Evolutionary conservation across 2,888 invertebrate species (phyloP), one percentile per base, ranked within the genome.

Genomic region (Hecatera dysodea): DNA sequence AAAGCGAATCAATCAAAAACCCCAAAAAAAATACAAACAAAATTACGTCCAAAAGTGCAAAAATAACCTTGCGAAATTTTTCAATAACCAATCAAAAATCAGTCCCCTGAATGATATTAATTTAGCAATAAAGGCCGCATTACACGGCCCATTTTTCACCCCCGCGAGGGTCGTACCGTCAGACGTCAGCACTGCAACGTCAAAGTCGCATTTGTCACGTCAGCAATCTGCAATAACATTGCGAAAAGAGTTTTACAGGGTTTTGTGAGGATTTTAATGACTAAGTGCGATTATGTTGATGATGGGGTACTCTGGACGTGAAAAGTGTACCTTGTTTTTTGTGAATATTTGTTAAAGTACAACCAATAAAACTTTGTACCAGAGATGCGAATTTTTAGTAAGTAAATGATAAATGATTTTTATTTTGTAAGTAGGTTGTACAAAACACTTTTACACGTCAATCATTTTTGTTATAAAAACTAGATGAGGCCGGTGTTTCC

Each of bases 71-170:
- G 72, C 33, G 69, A 82, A 82, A 85, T 72, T 81, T 83, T 88
- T 88, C 86, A 88, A 86, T 88, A 86, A 86, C 83, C 82, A 79
- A 81, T 86, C 86, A 80, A 81, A 81, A 77, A 76, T 86, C 86
- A 82, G 83, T 83, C 80, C 84, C 82, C 67, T 81, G 83, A 83
- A 85, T 78, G 80, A 83, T 88, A 90, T 90, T 90, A 90, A 90
- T 90, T 89, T 86, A 82, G 86, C 88, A 90, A 90, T 89, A 88
- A 89, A 85, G 82, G 80, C 79, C 81, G 80, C 82, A 84, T 87
- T 87, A 86, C 85, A 85, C 86, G 88, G 83, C 77, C 87, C 82
- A 90, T 90, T 90, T 89, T 90, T 90, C 90, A 87, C 87, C 85
- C 84, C 83, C 77, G 69, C 62, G 72, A 62, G 78, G 86, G 84